phyloP scores from a whole-genome alignment of 2,888 invertebrate species.

The Drosophila formosana region DNA sequence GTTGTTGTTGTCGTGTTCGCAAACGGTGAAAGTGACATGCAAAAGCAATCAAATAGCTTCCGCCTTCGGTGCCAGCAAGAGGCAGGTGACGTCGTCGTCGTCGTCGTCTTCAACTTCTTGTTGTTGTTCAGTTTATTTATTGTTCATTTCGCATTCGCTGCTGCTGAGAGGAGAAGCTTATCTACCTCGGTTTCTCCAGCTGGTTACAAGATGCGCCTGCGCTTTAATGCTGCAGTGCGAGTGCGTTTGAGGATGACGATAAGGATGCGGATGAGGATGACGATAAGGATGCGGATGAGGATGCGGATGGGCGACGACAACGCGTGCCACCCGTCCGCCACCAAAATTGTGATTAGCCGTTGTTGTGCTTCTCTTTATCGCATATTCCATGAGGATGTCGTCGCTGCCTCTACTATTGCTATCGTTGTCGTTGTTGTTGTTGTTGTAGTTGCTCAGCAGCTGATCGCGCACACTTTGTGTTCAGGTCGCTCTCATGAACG shows the following conservation, averaged over 20 bases:
- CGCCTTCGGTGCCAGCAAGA: constrained; percentile 56
- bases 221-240: constrained; percentile 19
- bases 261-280: constrained; percentile 4
- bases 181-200: constrained; percentile 62
- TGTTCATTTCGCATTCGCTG: constrained; percentile 1
- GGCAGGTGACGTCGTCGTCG: constrained; percentile 32
- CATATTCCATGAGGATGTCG: constrained; percentile 47
- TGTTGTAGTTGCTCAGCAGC: constrained; percentile 24
- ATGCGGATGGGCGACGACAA: constrained; percentile 55
- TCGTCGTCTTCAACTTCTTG: not conserved
- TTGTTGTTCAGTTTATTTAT: constrained; percentile 11
- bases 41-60: constrained; percentile 81
- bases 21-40: constrained; percentile 84
- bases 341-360: constrained; percentile 60
- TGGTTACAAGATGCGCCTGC: constrained; percentile 35
- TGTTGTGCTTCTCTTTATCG: constrained; percentile 43
- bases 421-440: constrained; percentile 14
- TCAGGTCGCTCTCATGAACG: constrained; percentile 28
- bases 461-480: constrained; percentile 19
- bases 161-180: constrained; percentile 7
- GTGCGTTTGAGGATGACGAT: constrained; percentile 4
- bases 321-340: constrained; percentile 59
- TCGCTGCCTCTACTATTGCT: not conserved
- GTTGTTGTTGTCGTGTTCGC: constrained; percentile 42
- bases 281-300: constrained; percentile 19